Percentiles rank a stretch among this genome's conserved stretches.
phyloP scores from a whole-genome alignment of 2,888 invertebrate genomes.

The Nymphalis polychloros region DNA sequence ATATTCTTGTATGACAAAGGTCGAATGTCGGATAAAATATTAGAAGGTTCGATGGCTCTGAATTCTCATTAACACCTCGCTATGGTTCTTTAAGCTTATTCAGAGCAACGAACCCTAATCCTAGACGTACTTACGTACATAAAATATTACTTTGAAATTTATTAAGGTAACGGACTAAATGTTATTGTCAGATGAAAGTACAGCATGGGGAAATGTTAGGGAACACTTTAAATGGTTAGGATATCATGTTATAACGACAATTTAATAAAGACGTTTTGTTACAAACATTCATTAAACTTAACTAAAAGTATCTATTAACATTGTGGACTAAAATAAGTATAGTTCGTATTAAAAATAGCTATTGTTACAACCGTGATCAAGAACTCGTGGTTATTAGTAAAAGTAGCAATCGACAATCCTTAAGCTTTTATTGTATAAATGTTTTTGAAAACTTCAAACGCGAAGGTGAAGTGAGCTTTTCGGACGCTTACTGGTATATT shows the following conservation, averaged over 20 bases:
- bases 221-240: neutral
- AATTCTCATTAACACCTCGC: neutral
- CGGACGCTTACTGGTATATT: too few species aligned
- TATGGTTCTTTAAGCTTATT: neutral
- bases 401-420: too few species aligned
- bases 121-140: neutral
- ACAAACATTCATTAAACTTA: too few species aligned
- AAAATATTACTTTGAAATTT: constrained; percentile 3
- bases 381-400: too few species aligned
- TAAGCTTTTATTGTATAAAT: too few species aligned
- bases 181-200: neutral
- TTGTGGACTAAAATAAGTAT: too few species aligned
- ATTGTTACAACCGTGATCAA: too few species aligned
- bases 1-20: neutral
- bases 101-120: neutral
- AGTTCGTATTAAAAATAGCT: too few species aligned
- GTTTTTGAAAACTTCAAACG: too few species aligned
- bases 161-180: constrained; percentile 1
- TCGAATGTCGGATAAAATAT: neutral
- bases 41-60: neutral
- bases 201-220: neutral
- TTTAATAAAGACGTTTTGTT: neutral
- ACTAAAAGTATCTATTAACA: too few species aligned
- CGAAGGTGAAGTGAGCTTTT: too few species aligned
- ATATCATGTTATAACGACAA: neutral